These are phyloP conservation scores for Drosophila obscura DNA, from an alignment of 1,140 invertebrate genomes.

Conservation along the genomic window DNA sequence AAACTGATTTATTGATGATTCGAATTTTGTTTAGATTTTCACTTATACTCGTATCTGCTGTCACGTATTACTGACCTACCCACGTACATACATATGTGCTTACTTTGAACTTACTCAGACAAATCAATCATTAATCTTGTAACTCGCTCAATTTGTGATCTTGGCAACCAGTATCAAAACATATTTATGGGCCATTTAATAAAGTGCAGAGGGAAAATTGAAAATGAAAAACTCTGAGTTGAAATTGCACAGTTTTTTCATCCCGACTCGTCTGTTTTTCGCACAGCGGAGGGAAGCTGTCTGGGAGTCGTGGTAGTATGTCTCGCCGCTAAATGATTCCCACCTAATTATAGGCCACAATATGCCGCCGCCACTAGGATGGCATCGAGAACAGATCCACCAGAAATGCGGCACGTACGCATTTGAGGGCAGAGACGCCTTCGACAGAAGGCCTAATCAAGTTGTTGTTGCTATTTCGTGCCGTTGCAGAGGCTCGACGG, in stretches of 20 bases:
- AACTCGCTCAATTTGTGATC: conserved; percentile 29
- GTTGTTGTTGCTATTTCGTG: conserved; percentile 24
- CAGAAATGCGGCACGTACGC: conserved; percentile 37
- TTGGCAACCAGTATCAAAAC: conserved; percentile 38
- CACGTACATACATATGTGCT: background rate
- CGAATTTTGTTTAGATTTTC: no score
- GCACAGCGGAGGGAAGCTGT: conserved; percentile 17
- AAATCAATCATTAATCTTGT: conserved; percentile 28
- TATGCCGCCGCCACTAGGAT: conserved; percentile 47
- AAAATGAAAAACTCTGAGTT: conserved; percentile 38
- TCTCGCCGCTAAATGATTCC: conserved; percentile 56
- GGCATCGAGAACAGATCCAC: conserved; percentile 40
- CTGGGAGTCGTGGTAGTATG: conserved; percentile 44
- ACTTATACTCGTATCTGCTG: no score
- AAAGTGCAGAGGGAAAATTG: conserved; percentile 42
- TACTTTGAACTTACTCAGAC: background rate
- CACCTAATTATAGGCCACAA: conserved; percentile 57
- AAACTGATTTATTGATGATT: no score
- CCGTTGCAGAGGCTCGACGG: no score
- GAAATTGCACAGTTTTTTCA: conserved; percentile 40
- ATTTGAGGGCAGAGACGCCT: conserved; percentile 25
- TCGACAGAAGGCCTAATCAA: conserved; percentile 51
- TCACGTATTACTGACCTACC: no score
- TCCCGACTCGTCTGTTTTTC: conserved; percentile 11
- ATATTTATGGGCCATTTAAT: conserved; percentile 57